A percentile compares a stretch with the other conserved stretches of the same genome.
phyloP scores from a whole-genome alignment of 2,113 vertebrate genomes.

The Poecilia latipinna region DNA sequence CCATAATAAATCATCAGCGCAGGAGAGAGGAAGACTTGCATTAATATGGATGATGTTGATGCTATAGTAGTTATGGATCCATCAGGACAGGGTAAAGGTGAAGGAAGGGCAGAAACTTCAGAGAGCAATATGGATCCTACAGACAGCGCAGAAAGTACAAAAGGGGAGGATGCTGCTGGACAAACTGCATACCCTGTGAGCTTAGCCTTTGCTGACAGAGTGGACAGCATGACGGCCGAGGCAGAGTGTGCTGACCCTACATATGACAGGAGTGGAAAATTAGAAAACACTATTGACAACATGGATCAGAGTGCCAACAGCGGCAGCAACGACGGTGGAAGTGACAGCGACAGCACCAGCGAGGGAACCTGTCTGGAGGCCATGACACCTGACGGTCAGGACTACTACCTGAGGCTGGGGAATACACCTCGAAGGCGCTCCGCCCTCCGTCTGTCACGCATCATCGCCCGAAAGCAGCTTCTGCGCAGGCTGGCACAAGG shows the following conservation, averaged over 20 bases:
- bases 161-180: background rate
- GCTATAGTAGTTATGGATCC: conserved; percentile 5
- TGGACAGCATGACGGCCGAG: background rate
- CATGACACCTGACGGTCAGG: conserved; percentile 72
- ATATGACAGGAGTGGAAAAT: conserved; percentile 4
- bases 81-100: conserved; percentile 19
- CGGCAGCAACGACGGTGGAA: conserved; percentile 8
- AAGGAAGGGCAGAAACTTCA: background rate
- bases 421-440: conserved; percentile 68
- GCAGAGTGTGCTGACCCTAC: conserved; percentile 8
- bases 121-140: background rate
- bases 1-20: conserved; percentile 29
- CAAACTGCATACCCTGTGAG: background rate
- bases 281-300: background rate
- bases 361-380: conserved; percentile 66
- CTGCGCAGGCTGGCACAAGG: conserved; percentile 74
- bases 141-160: background rate
- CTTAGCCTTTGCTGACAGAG: conserved; percentile 3
- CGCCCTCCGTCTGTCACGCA: conserved; percentile 76
- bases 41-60: conserved; percentile 9
- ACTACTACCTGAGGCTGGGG: conserved; percentile 78
- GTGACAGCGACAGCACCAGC: conserved; percentile 39
- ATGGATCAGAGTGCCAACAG: background rate
- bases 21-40: conserved; percentile 13
- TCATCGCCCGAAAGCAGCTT: conserved; percentile 77